Percentiles rank a stretch among this genome's conserved stretches.
These are phyloP conservation scores for Petrocephalus zakoni DNA, from an alignment of 2,113 vertebrate genomes.

Conservation along the genomic window DNA sequence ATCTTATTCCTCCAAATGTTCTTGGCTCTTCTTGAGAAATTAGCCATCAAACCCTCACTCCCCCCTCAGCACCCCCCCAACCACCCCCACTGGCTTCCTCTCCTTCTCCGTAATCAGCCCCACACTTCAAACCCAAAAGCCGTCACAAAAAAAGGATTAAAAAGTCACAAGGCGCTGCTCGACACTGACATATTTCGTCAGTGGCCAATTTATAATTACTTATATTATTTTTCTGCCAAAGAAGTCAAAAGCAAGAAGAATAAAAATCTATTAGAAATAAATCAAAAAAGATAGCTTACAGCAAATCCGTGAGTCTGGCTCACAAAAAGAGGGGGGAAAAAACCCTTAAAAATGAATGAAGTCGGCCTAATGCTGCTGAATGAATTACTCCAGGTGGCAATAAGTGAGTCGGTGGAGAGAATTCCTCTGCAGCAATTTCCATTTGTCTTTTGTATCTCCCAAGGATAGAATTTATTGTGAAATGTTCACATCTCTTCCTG, in stretches of 20 bases:
- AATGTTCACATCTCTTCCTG: slow-evolving; percentile 31
- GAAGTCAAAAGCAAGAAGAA: slow-evolving; percentile 28
- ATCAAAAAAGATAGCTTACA: slow-evolving; percentile 29
- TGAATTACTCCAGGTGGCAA: slow-evolving; percentile 31
- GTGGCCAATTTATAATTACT: slow-evolving; percentile 23
- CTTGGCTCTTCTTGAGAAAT: slow-evolving; percentile 13
- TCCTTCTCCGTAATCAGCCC: background rate
- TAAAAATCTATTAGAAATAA: slow-evolving; percentile 35
- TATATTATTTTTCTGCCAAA: slow-evolving; percentile 20
- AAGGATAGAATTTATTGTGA: slow-evolving; percentile 37
- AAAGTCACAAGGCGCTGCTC: background rate
- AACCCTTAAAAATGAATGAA: slow-evolving; percentile 32
- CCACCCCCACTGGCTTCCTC: background rate
- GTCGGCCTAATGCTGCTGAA: slow-evolving; percentile 30
- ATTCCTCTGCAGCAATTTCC: slow-evolving; percentile 29
- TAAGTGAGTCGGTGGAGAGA: slow-evolving; percentile 27
- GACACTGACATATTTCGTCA: slow-evolving; percentile 9
- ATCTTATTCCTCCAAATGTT: slow-evolving; percentile 14
- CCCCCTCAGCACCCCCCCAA: background rate
- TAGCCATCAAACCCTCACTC: slow-evolving; percentile 16
- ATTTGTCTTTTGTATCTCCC: slow-evolving; percentile 31
- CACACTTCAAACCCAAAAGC: background rate
- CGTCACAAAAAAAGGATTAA: slow-evolving; percentile 15
- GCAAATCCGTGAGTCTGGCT: slow-evolving; percentile 28
- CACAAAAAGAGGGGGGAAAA: background rate